Evolutionary conservation across 2,888 invertebrate genomes (phyloP), one percentile per base, ranked within the genome.

Genomic region (Drosophila imparisetae): DNA sequence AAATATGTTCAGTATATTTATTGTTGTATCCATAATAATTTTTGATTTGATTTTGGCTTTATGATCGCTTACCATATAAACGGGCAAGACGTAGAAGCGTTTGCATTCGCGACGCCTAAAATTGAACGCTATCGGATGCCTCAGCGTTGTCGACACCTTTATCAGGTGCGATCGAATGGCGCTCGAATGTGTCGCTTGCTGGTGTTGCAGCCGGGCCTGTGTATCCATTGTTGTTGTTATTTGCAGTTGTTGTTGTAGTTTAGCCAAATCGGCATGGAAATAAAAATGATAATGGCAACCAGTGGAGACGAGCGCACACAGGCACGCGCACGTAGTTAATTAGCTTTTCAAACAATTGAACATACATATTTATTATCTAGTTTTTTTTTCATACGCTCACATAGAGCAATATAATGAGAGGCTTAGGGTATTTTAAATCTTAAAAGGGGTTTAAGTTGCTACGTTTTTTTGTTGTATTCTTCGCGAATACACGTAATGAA

Each of bases 171-270:
- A 91, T 24, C 92, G 84, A 58, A 89, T 90, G 27, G 78, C 76
- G 66, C 92, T 92, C 52, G 92, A 81, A 66, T 91, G 90, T 24
- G 92, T 93, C 55, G 90, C 84, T 52, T 73, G 72, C 72, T 84
- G 87, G 59, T 82, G 86, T 69, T 81, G 73, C 66, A 91, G 54
- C 11, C 91, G 83, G 27, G 80, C 79, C 60, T 91, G 70, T 89
- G 29, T 86, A 48, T 58, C 55, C 30, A 34, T 34, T 40, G n/a
- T 55, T 36, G 21, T 70, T 48, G 32, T n/a, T 24, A 48, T 60
- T 21, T 48, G 24, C 18, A 48, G 50, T 27, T 29, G 30, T 76
- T 48, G 45, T 70, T 45, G 55, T 70, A 40, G 63, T 61, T 78
- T 75, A 36, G 45, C 73, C 78, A 72, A 71, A 77, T 60, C 34